phyloP scores from a whole-genome alignment of 2,113 vertebrate genomes.

The Crotophaga sulcirostris region DNA sequence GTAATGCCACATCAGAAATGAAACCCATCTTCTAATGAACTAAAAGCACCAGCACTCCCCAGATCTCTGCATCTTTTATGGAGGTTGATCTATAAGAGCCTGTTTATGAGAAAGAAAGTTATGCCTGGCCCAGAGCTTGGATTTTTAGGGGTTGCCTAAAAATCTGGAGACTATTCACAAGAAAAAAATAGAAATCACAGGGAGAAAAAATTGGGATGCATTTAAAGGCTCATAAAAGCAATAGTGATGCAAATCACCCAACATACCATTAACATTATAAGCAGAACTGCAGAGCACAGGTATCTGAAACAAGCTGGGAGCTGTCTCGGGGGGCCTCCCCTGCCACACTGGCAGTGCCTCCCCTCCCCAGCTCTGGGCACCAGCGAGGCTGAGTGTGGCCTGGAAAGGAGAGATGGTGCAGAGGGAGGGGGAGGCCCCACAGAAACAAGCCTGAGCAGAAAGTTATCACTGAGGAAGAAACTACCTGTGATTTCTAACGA shows the following conservation, averaged over 20 bases:
- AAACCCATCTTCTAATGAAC: neutral
- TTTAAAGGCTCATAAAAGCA: neutral
- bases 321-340: neutral
- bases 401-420: neutral
- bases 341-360: neutral
- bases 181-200: neutral
- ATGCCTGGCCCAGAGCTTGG: neutral
- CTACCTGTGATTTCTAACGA: neutral
- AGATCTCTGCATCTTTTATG: neutral
- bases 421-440: neutral
- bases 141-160: neutral
- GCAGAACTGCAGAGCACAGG: neutral
- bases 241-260: neutral
- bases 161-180: neutral
- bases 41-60: neutral
- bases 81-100: neutral
- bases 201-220: neutral
- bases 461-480: neutral
- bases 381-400: neutral
- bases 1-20: neutral
- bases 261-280: accelerated
- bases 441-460: neutral
- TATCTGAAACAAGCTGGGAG: neutral
- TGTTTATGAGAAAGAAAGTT: slow-evolving; percentile 17
- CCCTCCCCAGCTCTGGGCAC: neutral